These are phyloP conservation scores for Achroia grisella DNA, from an alignment of 1,140 invertebrate species.

Conservation along the genomic window DNA sequence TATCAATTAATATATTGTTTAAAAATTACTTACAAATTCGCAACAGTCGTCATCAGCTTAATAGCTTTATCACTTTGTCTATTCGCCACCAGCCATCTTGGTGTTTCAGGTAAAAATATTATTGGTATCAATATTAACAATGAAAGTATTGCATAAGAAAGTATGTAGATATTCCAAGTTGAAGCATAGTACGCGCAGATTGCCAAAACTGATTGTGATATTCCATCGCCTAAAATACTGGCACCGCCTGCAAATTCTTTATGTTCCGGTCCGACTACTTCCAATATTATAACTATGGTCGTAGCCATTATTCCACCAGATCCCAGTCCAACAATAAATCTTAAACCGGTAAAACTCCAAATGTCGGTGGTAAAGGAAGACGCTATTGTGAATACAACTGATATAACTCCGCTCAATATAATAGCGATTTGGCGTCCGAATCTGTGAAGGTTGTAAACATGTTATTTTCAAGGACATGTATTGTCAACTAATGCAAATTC, in stretches of 20 bases:
- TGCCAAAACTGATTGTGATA: constrained; percentile 22
- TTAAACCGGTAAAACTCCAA: constrained; percentile 24
- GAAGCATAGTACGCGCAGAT: constrained; percentile 32
- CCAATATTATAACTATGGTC: constrained; percentile 24
- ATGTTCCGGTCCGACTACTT: constrained; percentile 31
- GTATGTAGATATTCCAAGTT: constrained; percentile 27
- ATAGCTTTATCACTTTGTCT: constrained; percentile 25
- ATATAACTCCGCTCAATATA: constrained; percentile 17
- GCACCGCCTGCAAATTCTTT: constrained; percentile 24
- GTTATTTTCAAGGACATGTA: no score
- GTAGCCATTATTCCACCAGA: constrained; percentile 30
- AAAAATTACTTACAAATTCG: constrained; percentile 26
- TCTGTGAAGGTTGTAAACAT: constrained; percentile 10
- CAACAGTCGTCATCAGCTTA: constrained; percentile 28
- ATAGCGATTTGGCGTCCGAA: constrained; percentile 32
- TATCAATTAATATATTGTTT: background rate
- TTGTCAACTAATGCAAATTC: no score
- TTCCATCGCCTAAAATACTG: constrained; percentile 25
- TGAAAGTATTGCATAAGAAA: constrained; percentile 18
- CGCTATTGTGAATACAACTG: constrained; percentile 28
- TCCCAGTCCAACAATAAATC: constrained; percentile 30
- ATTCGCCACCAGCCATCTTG: constrained; percentile 39
- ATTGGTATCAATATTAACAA: constrained; percentile 23
- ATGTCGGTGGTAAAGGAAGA: constrained; percentile 26
- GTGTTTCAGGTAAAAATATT: constrained; percentile 35